Conservation (phyloP, 1,140 invertebrate species). For the Drosophila kanapiae region DNA sequence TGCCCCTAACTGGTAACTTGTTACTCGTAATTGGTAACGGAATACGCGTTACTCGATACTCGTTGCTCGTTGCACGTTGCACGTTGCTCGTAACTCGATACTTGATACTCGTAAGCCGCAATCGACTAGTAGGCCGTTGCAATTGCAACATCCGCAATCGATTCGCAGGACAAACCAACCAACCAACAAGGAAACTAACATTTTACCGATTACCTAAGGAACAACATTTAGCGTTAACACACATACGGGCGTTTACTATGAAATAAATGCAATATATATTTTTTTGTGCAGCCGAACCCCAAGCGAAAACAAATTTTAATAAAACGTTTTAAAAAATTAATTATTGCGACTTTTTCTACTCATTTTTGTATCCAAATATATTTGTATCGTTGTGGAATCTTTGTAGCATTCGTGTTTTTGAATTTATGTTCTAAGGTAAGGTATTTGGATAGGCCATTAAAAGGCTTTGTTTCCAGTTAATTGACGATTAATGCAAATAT, state of each 20-base stretch:
- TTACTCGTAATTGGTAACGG: background rate
- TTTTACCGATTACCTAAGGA: conserved; percentile 60
- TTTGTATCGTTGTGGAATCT: too few relatives aligned
- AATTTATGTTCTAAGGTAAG: too few relatives aligned
- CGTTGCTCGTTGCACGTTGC: background rate
- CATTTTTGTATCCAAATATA: too few relatives aligned
- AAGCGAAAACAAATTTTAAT: conserved; percentile 65
- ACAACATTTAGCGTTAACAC: conserved; percentile 61
- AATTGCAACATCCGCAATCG: conserved; percentile 19
- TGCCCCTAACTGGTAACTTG: background rate
- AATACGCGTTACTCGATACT: background rate
- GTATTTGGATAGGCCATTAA: too few relatives aligned
- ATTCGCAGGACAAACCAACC: conserved; percentile 4
- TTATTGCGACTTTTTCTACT: background rate
- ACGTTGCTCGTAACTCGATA: background rate
- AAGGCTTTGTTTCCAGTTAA: too few relatives aligned
- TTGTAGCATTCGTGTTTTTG: too few relatives aligned
- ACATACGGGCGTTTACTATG: conserved; percentile 52
- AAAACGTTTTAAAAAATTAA: conserved; percentile 75
- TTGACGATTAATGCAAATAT: too few relatives aligned
- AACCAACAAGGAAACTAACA: conserved; percentile 28
- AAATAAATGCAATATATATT: conserved; percentile 70
- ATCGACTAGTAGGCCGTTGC: conserved; percentile 11
- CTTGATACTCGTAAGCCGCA: conserved; percentile 9
- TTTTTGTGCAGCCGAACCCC: conserved; percentile 70